Evolutionary conservation across 2,797 vertebrate genomes (phyloP).

Genomic region (Hemibagrus guttatus): DNA sequence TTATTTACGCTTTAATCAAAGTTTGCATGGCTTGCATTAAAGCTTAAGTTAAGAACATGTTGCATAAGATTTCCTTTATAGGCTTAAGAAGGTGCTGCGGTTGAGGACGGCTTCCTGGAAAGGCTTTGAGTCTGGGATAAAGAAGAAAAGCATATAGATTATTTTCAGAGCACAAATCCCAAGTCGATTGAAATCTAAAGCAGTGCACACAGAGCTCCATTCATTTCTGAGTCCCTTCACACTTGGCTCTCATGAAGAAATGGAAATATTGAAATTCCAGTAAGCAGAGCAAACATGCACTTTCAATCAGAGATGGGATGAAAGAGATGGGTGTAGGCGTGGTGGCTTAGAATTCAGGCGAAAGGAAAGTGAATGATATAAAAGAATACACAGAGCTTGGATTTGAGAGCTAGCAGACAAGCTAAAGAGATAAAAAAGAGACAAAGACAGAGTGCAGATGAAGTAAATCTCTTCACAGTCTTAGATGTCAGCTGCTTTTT

Average conservation of each 20-base stretch:
- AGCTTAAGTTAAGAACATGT: background rate
- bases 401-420: constrained; percentile 8
- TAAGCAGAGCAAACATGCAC: constrained; percentile 4
- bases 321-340: background rate
- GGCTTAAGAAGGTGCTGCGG: constrained; percentile 5
- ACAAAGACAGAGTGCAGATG: constrained; percentile 15
- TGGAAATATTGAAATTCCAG: constrained; percentile 7
- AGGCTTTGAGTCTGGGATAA: constrained; percentile 48
- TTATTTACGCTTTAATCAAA: no score
- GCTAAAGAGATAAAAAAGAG: constrained; percentile 7
- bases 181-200: constrained; percentile 42
- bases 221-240: constrained; percentile 24
- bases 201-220: constrained; percentile 35
- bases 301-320: background rate
- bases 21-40: background rate
- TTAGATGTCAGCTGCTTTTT: background rate
- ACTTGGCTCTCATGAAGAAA: constrained; percentile 3
- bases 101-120: constrained; percentile 12
- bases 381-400: background rate
- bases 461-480: constrained; percentile 20
- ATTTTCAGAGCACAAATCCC: constrained; percentile 34
- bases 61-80: constrained; percentile 4
- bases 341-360: background rate
- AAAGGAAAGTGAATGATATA: constrained; percentile 8
- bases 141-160: constrained; percentile 45